Percentiles rank a stretch among this genome's conserved stretches.
These are phyloP conservation scores for Diarsia rubi DNA, from an alignment of 2,888 invertebrate genomes.

Conservation along the genomic window DNA sequence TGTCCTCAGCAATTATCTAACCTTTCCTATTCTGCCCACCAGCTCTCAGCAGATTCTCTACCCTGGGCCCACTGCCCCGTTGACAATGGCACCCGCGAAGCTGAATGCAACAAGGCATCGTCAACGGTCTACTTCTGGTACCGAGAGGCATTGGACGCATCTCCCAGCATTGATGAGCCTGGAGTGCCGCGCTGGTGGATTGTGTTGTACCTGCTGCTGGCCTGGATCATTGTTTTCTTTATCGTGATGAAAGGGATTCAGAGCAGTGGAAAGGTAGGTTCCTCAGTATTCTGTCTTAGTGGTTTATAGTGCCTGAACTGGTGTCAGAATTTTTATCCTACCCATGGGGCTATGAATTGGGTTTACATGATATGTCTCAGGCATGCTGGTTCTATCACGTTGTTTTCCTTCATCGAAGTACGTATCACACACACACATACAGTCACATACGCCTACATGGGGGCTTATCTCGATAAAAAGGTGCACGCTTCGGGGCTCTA, in stretches of 20 bases:
- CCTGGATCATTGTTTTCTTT: slow-evolving; percentile 98
- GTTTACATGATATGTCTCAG: no score
- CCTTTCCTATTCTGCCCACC: slow-evolving; percentile 38
- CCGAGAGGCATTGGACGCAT: slow-evolving; percentile 96
- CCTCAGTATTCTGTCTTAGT: no score
- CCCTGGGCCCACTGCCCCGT: slow-evolving; percentile 96
- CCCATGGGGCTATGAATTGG: no score
- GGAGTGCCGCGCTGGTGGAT: slow-evolving; percentile 98
- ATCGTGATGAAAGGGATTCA: slow-evolving; percentile 99
- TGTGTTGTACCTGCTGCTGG: slow-evolving; percentile 95
- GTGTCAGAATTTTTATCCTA: no score
- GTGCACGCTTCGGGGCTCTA: no score
- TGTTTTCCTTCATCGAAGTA: no score
- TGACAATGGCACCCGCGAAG: slow-evolving; percentile 92
- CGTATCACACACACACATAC: no score
- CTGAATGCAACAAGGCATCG: slow-evolving; percentile 95
- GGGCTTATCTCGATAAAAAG: no score
- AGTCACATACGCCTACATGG: no score
- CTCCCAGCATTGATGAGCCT: slow-evolving; percentile 96
- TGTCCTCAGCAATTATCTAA: not conserved
- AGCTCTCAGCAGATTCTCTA: slow-evolving; percentile 93
- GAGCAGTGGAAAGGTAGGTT: slow-evolving; percentile 96
- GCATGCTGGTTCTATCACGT: no score
- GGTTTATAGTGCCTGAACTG: no score
- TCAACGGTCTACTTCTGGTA: slow-evolving; percentile 98